Percentiles rank a stretch among this genome's conserved stretches.
Conservation (phyloP, 2,797 vertebrate genomes). For the Graptemys geographica region DNA sequence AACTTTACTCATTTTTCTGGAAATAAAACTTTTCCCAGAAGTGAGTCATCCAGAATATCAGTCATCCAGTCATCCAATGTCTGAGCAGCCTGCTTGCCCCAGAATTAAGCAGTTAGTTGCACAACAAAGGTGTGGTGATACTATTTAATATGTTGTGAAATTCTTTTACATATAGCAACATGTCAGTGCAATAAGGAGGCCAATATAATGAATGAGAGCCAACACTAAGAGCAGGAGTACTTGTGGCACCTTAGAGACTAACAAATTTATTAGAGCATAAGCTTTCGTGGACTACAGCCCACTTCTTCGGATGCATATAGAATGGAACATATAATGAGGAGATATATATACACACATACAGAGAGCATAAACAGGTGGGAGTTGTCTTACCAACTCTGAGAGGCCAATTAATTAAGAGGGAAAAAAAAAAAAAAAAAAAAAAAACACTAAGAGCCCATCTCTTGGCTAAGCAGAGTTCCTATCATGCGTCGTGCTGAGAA, state of each 20-base stretch:
- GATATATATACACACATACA: too few relatives aligned
- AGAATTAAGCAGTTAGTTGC: not conserved
- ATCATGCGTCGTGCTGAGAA: not conserved
- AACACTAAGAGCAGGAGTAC: not conserved
- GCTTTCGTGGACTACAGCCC: too few relatives aligned
- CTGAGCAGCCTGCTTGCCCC: not conserved
- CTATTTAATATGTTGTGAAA: not conserved
- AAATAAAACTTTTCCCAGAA: not conserved
- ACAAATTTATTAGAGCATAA: too few relatives aligned
- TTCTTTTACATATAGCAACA: not conserved
- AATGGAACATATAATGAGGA: too few relatives aligned
- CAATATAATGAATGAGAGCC: not conserved
- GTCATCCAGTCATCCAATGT: too few relatives aligned
- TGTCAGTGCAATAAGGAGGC: not conserved
- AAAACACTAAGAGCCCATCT: not conserved
- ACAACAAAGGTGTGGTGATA: not conserved
- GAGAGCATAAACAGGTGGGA: too few relatives aligned
- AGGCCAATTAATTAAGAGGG: too few relatives aligned
- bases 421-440: too few relatives aligned
- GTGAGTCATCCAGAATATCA: not conserved
- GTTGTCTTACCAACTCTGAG: too few relatives aligned
- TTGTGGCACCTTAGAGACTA: too few relatives aligned
- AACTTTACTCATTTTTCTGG: not conserved
- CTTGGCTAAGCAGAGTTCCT: not conserved
- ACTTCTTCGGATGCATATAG: too few relatives aligned